A percentile compares a stretch with the other conserved stretches of the same genome.
phyloP scores from a whole-genome alignment of 2,888 invertebrate species.

The Clivina fossor region DNA sequence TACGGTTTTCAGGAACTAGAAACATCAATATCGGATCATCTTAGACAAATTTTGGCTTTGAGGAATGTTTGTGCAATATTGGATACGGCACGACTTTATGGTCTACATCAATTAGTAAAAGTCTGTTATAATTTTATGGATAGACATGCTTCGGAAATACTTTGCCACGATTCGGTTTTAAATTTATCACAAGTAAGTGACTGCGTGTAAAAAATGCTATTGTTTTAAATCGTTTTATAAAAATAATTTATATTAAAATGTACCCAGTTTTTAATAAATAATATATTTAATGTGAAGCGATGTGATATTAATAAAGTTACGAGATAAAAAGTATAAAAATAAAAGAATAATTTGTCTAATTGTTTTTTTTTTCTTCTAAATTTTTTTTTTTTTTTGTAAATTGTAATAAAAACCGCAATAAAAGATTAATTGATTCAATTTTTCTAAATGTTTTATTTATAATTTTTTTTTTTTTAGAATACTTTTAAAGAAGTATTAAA shows the following conservation, averaged over 20 bases:
- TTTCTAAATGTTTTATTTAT: no score
- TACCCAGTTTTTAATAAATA: no score
- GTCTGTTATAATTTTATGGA: constrained; percentile 92
- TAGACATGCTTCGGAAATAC: constrained; percentile 80
- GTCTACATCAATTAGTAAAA: constrained; percentile 65
- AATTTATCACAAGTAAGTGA: constrained; percentile 81
- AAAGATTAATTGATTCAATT: background rate
- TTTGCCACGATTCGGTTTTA: constrained; percentile 81
- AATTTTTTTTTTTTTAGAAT: constrained; percentile 59
- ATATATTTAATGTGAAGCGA: no score
- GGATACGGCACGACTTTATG: constrained; percentile 82
- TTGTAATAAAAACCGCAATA: background rate
- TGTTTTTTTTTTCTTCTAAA: background rate
- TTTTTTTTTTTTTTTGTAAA: constrained; percentile 5
- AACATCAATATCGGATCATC: constrained; percentile 87
- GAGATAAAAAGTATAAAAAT: no score
- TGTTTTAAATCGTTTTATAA: background rate
- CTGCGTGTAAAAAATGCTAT: background rate
- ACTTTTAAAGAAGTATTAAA: constrained; percentile 83
- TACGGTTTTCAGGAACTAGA: constrained; percentile 94
- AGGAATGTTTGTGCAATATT: constrained; percentile 93
- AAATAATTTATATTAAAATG: background rate
- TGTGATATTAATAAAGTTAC: no score
- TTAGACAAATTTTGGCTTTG: constrained; percentile 83
- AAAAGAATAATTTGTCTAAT: background rate